Conservation (phyloP, 1,140 invertebrate genomes). For the Rhynchophorus ferrugineus region DNA sequence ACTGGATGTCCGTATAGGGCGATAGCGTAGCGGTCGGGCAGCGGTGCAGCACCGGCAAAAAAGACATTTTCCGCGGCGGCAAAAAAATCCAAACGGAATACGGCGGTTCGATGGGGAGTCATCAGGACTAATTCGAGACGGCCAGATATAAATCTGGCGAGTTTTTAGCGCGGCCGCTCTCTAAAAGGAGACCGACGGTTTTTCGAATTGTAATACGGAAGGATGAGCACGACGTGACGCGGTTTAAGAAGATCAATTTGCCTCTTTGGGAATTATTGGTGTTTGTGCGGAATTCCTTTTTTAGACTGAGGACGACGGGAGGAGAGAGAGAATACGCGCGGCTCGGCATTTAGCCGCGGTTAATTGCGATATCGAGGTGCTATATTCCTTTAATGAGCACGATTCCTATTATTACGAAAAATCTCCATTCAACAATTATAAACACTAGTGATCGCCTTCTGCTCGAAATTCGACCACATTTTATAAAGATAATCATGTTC, state of each 20-base stretch:
- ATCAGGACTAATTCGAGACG: constrained; percentile 18
- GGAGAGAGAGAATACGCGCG: background rate
- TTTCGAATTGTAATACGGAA: constrained; percentile 17
- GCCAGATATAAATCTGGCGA: constrained; percentile 13
- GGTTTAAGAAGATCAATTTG: constrained; percentile 18
- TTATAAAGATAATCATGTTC: too few species aligned
- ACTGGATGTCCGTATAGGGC: constrained; percentile 4
- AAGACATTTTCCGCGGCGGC: background rate
- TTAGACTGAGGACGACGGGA: background rate
- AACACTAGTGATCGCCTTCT: too few species aligned
- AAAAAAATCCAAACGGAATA: constrained; percentile 12
- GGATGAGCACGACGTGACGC: constrained; percentile 16
- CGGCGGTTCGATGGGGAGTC: constrained; percentile 14
- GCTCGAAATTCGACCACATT: too few species aligned
- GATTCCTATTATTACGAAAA: too few species aligned
- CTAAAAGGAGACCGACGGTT: constrained; percentile 12
- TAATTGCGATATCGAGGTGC: background rate
- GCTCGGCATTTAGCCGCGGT: background rate
- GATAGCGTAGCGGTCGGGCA: constrained; percentile 5
- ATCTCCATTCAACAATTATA: too few species aligned
- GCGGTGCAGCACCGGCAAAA: background rate
- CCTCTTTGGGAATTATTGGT: constrained; percentile 8
- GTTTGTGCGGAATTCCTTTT: constrained; percentile 3
- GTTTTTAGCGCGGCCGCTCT: constrained; percentile 10
- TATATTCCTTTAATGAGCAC: too few species aligned